Percentiles rank a stretch among this genome's conserved stretches.
phyloP scores from a whole-genome alignment of 2,888 invertebrate genomes.

The Apodemia duryi region DNA sequence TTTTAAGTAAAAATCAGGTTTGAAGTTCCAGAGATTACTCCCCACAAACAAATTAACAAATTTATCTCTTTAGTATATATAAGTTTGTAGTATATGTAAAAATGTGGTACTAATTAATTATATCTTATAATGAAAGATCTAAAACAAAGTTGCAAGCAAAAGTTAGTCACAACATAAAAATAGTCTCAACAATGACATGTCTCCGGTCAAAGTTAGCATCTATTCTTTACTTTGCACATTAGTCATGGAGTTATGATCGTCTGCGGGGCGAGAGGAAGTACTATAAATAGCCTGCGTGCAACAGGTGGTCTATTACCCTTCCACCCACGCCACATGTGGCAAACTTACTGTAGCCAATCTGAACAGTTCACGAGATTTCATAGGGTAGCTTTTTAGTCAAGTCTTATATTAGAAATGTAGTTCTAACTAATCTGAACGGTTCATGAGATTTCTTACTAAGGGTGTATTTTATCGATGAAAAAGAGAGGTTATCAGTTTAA shows the following conservation, averaged over 20 bases:
- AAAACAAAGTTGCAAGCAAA: neutral
- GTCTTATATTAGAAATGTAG: neutral
- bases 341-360: constrained; percentile 25
- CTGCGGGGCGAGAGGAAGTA: constrained; percentile 35
- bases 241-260: constrained; percentile 71
- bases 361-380: constrained; percentile 18
- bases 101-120: too few species aligned
- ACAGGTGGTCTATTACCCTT: constrained; percentile 61
- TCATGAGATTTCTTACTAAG: too few species aligned
- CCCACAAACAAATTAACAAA: too few species aligned
- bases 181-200: constrained; percentile 18
- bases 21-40: too few species aligned
- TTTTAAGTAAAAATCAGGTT: too few species aligned
- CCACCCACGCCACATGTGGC: constrained; percentile 38
- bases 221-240: constrained; percentile 54
- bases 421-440: too few species aligned
- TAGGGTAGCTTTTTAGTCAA: neutral
- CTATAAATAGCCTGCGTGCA: constrained; percentile 66
- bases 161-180: constrained; percentile 15
- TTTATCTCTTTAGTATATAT: too few species aligned
- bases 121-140: neutral
- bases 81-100: too few species aligned
- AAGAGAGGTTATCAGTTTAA: too few species aligned
- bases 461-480: too few species aligned
- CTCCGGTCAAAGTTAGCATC: constrained; percentile 31